A percentile compares a stretch with the other conserved stretches of the same genome.
Conservation (phyloP, 2,888 invertebrate genomes). For the Polietes domitor region DNA sequence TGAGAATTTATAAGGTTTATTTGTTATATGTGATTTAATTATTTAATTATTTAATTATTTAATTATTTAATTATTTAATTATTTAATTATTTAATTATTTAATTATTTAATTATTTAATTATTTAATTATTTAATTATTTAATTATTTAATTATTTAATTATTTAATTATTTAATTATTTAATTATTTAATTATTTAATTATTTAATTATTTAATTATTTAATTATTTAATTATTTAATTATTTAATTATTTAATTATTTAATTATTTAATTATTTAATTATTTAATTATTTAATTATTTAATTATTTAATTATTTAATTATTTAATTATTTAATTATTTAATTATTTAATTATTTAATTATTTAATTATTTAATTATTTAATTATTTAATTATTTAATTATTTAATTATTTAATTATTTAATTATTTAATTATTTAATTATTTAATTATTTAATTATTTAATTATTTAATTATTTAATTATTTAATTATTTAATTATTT, state of each 20-base stretch:
- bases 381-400: not conserved
- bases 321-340: not conserved
- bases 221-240: not conserved
- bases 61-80: not conserved
- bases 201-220: not conserved
- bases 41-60: not conserved
- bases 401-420: not conserved
- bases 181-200: not conserved
- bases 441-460: not conserved
- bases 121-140: not conserved
- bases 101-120: not conserved
- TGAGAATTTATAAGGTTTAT: too few relatives aligned
- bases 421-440: not conserved
- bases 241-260: not conserved
- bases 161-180: not conserved
- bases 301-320: not conserved
- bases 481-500: too few relatives aligned
- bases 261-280: not conserved
- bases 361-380: not conserved
- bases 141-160: not conserved
- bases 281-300: not conserved
- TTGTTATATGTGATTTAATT: too few relatives aligned
- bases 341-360: not conserved
- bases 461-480: too few relatives aligned
- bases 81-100: not conserved